Evolutionary conservation across 1,140 invertebrate genomes (phyloP), one percentile per base, ranked within the genome.

Genomic region (Rhopalosiphum maidis): DNA sequence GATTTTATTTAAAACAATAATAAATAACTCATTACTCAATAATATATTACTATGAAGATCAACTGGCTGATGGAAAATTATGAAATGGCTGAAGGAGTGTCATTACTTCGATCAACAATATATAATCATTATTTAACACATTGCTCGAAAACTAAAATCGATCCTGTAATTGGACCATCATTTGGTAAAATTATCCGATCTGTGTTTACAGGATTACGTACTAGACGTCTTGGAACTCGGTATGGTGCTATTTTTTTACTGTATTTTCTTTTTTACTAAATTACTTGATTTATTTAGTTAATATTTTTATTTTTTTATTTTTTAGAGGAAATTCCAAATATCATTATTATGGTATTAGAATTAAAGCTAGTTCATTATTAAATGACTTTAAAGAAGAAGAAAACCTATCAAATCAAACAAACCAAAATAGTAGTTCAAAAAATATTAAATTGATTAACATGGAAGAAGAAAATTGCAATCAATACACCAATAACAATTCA

Each of bases 131-230:
- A 99, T 95, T 96, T 99, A 94, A 97, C 98, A 43, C 98, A 99
- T 95, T 99, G 99, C 96, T 96, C 97, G 82, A 98, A 99, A 94
- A 97, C 99, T 95, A 99, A 99, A 95, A 96, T 99, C 92, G 99
- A 99, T 95, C 98, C 99, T 15, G 99, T 99, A 93, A 99, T 99
- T 96, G 99, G 99, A 87, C 99, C 99, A 25, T 99, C 99, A 68
- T 99, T 99, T 96, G 99, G 99, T 51, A 99, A 99, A 96, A 96
- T 99, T 30, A 99, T 99, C 94, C 97, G 99, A 83, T 99, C 98
- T 11, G 99, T 99, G 68, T 99, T 99, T 96, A 96, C 99, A 94
- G 99, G 99, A 22, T 96, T 99, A 94, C 96, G 98, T 94, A 99
- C 99, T 37, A 96, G 99, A 94, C 96, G 99, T 86, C 96, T 99